A percentile compares a stretch with the other conserved stretches of the same genome.
These are phyloP conservation scores for Thamnophis sirtalis DNA, from an alignment of 2,113 vertebrate species.

Conservation along the genomic window DNA sequence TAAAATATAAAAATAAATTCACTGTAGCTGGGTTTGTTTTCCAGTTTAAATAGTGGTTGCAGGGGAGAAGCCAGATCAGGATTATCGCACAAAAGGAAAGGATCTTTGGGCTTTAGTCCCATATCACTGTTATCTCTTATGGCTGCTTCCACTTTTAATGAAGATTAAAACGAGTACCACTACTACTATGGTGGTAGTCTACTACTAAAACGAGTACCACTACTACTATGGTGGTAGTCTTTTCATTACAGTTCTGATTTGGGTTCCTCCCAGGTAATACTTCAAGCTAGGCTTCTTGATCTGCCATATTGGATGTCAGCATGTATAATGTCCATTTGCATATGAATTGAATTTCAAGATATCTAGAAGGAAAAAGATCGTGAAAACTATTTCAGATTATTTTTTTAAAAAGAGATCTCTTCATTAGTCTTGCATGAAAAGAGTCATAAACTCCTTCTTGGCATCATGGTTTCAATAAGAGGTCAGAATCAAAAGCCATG, in stretches of 20 bases:
- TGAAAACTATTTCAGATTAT: background rate
- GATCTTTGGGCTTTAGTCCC: background rate
- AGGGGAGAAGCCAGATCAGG: background rate
- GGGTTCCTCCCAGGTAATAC: background rate
- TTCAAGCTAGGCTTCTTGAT: background rate
- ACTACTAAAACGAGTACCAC: too few relatives aligned
- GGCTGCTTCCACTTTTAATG: background rate
- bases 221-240: background rate
- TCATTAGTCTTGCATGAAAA: background rate
- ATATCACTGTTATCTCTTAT: background rate
- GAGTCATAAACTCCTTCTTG: background rate
- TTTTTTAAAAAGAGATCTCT: background rate
- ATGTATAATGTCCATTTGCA: too few relatives aligned
- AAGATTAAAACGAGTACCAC: background rate
- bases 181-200: background rate
- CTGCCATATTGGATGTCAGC: too few relatives aligned
- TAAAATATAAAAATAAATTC: background rate
- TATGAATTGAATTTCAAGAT: background rate
- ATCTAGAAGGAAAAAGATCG: background rate
- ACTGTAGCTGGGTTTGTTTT: background rate
- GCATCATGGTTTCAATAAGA: background rate
- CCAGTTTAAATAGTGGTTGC: background rate
- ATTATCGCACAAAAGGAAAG: background rate
- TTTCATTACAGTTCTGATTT: background rate
- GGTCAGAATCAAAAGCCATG: background rate